Conservation (phyloP, 2,888 invertebrate species). For the Meliscaeva auricollis region DNA sequence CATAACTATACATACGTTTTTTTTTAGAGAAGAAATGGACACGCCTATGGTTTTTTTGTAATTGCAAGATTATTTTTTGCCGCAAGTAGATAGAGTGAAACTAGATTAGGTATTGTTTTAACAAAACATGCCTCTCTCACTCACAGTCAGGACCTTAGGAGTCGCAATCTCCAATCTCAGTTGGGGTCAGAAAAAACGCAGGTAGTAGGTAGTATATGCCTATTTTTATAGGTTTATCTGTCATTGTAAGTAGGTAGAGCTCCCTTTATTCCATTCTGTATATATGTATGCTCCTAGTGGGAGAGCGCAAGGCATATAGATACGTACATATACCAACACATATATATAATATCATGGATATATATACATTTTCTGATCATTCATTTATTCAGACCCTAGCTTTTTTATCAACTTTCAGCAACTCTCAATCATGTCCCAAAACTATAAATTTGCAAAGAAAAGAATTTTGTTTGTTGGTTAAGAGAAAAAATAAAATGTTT, state of each 20-base stretch:
- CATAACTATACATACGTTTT: slow-evolving; percentile 35
- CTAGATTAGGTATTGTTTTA: slow-evolving; percentile 18
- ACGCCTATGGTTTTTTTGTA: slow-evolving; percentile 40
- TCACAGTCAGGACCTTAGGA: slow-evolving; percentile 25
- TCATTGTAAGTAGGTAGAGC: slow-evolving; percentile 14
- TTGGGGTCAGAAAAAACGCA: slow-evolving; percentile 63
- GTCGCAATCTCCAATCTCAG: slow-evolving; percentile 37
- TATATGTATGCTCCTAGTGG: slow-evolving; percentile 42
- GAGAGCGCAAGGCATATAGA: slow-evolving; percentile 55
- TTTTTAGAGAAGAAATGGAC: slow-evolving; percentile 34
- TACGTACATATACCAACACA: slow-evolving; percentile 30
- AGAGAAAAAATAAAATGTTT: slow-evolving; percentile 60
- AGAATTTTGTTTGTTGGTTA: slow-evolving; percentile 74
- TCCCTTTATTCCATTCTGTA: too few species aligned
- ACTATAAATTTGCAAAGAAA: slow-evolving; percentile 76
- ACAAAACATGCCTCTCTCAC: slow-evolving; percentile 44
- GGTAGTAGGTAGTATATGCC: too few species aligned
- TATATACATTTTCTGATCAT: slow-evolving; percentile 42
- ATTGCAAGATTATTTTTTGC: slow-evolving; percentile 28
- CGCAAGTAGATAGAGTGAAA: slow-evolving; percentile 56
- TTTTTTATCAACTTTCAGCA: slow-evolving; percentile 67
- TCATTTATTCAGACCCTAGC: slow-evolving; percentile 53
- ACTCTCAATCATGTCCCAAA: slow-evolving; percentile 67
- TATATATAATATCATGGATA: slow-evolving; percentile 12
- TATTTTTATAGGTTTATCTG: slow-evolving; percentile 45